A percentile compares a stretch with the other conserved stretches of the same genome.
Evolutionary conservation across 2,113 vertebrate species (phyloP).

Genomic region (Psilopsiagon aymara): DNA sequence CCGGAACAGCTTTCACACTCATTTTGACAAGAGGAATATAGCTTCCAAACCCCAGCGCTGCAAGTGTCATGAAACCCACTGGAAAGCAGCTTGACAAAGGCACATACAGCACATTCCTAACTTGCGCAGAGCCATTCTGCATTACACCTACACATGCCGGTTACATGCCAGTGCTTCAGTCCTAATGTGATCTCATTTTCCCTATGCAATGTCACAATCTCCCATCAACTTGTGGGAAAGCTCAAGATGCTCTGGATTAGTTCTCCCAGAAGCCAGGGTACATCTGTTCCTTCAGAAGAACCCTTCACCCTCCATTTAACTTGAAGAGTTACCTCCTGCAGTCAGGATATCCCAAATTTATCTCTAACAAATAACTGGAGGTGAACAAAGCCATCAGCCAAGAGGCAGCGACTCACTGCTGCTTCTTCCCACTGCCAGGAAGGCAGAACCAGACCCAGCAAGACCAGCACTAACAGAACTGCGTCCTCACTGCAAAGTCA

Average conservation of each 20-base stretch:
- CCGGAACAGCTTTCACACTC: neutral
- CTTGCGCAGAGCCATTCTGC: neutral
- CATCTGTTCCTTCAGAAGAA: fast-evolving
- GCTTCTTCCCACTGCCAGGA: neutral
- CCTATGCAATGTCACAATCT: neutral
- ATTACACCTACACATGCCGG: neutral
- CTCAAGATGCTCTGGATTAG: neutral
- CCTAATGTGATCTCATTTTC: neutral
- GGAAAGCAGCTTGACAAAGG: neutral
- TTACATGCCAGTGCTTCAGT: neutral
- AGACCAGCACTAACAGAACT: neutral
- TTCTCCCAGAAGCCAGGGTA: neutral
- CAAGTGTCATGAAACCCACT: neutral
- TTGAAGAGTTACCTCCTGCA: neutral
- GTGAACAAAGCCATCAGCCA: neutral
- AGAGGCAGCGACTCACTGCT: neutral
- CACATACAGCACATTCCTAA: neutral
- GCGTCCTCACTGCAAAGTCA: neutral
- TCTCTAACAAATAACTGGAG: neutral
- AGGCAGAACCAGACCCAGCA: neutral
- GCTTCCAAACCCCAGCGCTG: neutral
- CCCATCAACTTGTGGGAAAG: neutral
- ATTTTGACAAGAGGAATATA: neutral
- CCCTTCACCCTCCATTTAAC: fast-evolving
- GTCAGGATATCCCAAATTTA: neutral